These are phyloP conservation scores for Anguilla megastoma DNA, from an alignment of 2,797 vertebrate genomes.

Conservation along the genomic window DNA sequence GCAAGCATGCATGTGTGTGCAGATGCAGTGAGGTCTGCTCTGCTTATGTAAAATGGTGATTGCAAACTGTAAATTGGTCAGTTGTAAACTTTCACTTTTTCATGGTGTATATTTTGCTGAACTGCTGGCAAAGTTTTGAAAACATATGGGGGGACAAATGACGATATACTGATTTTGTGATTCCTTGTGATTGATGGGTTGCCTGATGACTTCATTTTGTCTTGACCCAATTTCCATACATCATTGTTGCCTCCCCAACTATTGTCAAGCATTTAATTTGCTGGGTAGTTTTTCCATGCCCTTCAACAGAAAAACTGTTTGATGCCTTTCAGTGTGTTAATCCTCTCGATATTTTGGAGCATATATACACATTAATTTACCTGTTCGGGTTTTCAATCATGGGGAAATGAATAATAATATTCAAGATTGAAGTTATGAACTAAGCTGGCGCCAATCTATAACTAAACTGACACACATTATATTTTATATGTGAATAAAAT, in stretches of 20 bases:
- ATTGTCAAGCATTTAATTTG: not conserved
- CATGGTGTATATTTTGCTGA: not conserved
- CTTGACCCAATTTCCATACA: not conserved
- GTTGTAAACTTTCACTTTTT: not conserved
- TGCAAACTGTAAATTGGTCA: not conserved
- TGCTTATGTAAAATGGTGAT: slow-evolving; percentile 30
- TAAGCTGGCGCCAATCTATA: not conserved
- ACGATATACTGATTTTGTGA: not conserved
- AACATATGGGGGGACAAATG: not conserved
- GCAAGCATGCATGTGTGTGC: slow-evolving; percentile 46
- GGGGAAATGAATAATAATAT: not conserved
- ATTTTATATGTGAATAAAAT: not conserved
- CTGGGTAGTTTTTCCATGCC: not conserved
- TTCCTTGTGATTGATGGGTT: not conserved
- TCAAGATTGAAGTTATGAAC: too few species aligned
- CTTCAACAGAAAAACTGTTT: not conserved
- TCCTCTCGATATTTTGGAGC: not conserved
- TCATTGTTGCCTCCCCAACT: not conserved
- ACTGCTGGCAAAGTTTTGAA: not conserved
- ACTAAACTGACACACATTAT: not conserved
- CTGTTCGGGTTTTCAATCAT: not conserved
- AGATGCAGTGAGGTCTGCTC: slow-evolving; percentile 15
- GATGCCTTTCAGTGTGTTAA: not conserved
- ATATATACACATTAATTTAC: not conserved
- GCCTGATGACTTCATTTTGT: not conserved